Percentiles rank a stretch among this genome's conserved stretches.
Conservation (phyloP, 2,113 vertebrate species). For the Rhipidura dahli region DNA sequence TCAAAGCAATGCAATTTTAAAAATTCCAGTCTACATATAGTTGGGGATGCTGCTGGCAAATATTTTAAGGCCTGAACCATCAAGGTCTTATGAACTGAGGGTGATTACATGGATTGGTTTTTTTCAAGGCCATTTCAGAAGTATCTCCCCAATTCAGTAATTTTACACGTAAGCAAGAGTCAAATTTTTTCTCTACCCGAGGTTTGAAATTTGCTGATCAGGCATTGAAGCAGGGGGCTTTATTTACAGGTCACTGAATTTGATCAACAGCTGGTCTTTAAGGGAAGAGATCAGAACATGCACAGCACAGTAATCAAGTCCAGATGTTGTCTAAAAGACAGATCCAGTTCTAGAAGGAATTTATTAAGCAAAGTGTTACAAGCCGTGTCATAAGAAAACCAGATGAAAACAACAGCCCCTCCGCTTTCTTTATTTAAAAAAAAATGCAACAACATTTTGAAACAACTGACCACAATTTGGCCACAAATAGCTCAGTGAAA, state of each 20-base stretch:
- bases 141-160: background rate
- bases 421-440: background rate
- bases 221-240: background rate
- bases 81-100: background rate
- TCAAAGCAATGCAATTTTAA: background rate
- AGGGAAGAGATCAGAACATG: background rate
- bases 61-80: background rate
- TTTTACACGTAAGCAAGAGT: background rate
- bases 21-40: background rate
- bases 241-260: background rate
- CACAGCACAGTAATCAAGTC: background rate
- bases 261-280: conserved; percentile 27
- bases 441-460: background rate
- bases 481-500: background rate
- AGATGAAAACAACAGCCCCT: background rate
- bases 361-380: conserved; percentile 31
- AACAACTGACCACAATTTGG: background rate
- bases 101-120: background rate
- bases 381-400: background rate
- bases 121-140: background rate
- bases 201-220: background rate
- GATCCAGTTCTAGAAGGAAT: conserved; percentile 42
- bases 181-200: background rate
- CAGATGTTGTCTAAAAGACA: conserved; percentile 44
- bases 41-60: background rate